Conservation (phyloP, 1,140 invertebrate genomes). For the Drosophila virilis region DNA sequence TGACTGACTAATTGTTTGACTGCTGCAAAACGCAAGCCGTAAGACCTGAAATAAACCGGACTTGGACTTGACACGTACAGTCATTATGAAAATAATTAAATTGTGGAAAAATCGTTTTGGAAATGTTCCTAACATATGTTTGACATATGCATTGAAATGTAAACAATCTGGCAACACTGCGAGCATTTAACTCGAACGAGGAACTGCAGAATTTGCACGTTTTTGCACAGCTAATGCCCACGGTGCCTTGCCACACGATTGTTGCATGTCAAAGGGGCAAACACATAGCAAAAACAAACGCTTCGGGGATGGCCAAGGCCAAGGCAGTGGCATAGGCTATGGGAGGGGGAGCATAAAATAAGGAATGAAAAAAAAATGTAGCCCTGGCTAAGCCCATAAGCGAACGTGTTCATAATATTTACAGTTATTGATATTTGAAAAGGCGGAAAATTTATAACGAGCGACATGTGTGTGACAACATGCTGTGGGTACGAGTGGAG, state of each 20-base stretch:
- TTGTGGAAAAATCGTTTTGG: too few relatives aligned
- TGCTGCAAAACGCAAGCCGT: too few relatives aligned
- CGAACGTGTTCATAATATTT: conserved; percentile 84
- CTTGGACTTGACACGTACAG: too few relatives aligned
- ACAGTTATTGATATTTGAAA: conserved; percentile 84
- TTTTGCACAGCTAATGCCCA: conserved; percentile 7
- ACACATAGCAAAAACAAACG: conserved; percentile 41
- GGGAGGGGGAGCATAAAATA: neutral
- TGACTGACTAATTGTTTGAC: too few relatives aligned
- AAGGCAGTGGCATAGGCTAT: conserved; percentile 1
- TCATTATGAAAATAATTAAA: too few relatives aligned
- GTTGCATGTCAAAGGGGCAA: conserved; percentile 65
- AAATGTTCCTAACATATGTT: too few relatives aligned
- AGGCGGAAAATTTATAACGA: conserved; percentile 84
- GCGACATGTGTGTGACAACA: conserved; percentile 83
- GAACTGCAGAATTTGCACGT: neutral
- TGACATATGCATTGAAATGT: too few relatives aligned
- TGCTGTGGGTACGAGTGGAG: conserved; percentile 31
- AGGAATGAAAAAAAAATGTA: conserved; percentile 46
- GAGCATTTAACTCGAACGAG: neutral
- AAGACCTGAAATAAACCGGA: too few relatives aligned
- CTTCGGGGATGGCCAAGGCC: conserved; percentile 1
- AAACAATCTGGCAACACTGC: conserved; percentile 3
- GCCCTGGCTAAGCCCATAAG: conserved; percentile 71
- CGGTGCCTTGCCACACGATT: conserved; percentile 25